phyloP scores from a whole-genome alignment of 1,140 invertebrate genomes.

The Zaprionus tsacasi region DNA sequence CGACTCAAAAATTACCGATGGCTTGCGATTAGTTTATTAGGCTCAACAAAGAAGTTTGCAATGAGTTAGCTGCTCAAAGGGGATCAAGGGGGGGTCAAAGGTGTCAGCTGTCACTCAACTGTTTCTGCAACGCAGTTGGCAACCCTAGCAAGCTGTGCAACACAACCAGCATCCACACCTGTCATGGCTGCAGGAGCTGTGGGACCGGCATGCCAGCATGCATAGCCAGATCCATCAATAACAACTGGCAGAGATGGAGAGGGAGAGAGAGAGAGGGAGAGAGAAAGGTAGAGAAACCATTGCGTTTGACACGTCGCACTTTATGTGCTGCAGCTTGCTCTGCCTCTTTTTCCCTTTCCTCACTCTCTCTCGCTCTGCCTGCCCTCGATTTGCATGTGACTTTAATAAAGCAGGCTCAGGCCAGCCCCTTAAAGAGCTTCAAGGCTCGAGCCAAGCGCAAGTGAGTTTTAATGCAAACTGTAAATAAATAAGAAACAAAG shows the following conservation, averaged over 20 bases:
- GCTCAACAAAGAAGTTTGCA: background rate
- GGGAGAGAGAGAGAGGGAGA: too few relatives aligned
- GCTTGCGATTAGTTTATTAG: slow-evolving; percentile 63
- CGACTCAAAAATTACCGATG: slow-evolving; percentile 47
- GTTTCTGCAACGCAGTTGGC: background rate
- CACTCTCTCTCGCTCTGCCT: background rate
- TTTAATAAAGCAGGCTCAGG: background rate
- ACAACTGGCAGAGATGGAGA: background rate
- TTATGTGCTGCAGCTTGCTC: slow-evolving; percentile 5
- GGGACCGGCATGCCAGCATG: background rate
- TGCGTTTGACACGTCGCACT: slow-evolving; percentile 1
- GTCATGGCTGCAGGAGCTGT: background rate
- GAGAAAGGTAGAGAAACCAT: background rate
- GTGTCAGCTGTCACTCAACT: background rate
- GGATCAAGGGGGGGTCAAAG: background rate
- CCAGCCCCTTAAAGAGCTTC: slow-evolving; percentile 36
- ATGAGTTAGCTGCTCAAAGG: too few relatives aligned
- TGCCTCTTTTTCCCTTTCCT: background rate
- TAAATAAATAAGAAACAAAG: slow-evolving; percentile 56
- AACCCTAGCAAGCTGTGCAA: background rate
- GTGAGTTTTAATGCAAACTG: slow-evolving; percentile 76
- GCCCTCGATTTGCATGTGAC: background rate
- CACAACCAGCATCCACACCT: background rate
- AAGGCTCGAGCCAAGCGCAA: slow-evolving; percentile 56
- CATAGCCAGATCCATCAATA: slow-evolving; percentile 5